Base-by-base conservation (phyloP, 2,888 invertebrate genomes). In the Criorhina ranunculi region DNA sequence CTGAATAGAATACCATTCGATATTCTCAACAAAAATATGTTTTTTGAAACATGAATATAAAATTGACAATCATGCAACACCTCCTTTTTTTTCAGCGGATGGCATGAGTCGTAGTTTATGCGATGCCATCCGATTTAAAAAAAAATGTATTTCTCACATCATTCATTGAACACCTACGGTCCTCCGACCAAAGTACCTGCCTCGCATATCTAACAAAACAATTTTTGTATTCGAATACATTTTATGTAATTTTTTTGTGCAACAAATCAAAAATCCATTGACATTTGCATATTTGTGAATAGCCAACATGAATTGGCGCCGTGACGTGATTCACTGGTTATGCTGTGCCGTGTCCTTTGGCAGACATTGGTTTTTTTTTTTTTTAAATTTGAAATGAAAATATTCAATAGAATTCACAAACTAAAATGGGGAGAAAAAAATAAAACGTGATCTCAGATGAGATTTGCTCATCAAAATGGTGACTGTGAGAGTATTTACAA, bases 261-360 rank as follows among this genome's bases (percentile, higher is more conserved):
- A 51, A 46, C 49, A 60, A 60, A 72, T 72, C 72, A 60, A 40
- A 59, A 42, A 60, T 51, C 51, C 60, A 31, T 24, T 42, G 19
- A 55, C 29, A 64, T 73, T 64, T 57, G 55, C 69, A 44, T 57
- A 55, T 69, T 35, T 44, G 44, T 69, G 57, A 69, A 69, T 37
- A 42, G 67, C 12, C 49, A 51, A 37, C 37, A 66, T 19, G 66
- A 51, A 37, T 64, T 64, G 49, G 12, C 37, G 19, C 49, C 51
- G 12, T 24, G 64, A 35, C 42, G 19, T 33, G 40, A 40, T 12
- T 51, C 31, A 46, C 6, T 55, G 37, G 33, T 1, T 19, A 42
- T 44, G 4, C 17, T 33, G 19, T 55, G 5, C 19, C 19, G 19
- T 15, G 19, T 46, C 31, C 17, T 31, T 24, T n/a, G 46, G 15